Evolutionary conservation across 2,797 vertebrate genomes (phyloP).

Genomic region (Lepidocolaptes lacrymiger): DNA sequence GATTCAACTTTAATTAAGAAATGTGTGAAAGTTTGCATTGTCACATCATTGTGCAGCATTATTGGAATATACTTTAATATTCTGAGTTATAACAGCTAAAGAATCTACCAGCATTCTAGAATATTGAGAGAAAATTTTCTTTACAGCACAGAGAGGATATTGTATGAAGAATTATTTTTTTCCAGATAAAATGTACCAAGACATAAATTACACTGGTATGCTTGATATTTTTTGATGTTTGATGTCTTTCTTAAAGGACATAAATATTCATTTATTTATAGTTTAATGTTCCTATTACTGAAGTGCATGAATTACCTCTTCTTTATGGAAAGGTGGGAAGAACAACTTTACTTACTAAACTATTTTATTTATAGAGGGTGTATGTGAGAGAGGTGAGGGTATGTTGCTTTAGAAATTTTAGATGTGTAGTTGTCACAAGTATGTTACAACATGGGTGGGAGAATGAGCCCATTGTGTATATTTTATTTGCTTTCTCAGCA

Average conservation of each 20-base stretch:
- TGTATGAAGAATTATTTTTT: neutral
- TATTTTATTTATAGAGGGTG: neutral
- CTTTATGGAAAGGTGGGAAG: neutral
- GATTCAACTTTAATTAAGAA: neutral
- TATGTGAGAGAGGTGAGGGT: neutral
- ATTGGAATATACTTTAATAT: neutral
- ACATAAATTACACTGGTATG: neutral
- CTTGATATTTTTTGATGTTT: neutral
- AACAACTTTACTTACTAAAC: neutral
- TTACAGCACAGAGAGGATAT: neutral
- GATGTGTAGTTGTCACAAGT: neutral
- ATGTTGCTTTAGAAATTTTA: neutral
- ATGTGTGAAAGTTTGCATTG: neutral
- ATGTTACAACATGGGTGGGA: neutral
- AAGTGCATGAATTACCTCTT: neutral
- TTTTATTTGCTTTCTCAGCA: neutral
- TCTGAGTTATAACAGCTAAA: neutral
- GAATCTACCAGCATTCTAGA: neutral
- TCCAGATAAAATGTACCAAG: neutral
- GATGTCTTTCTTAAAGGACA: neutral
- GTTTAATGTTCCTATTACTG: neutral
- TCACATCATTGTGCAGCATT: neutral
- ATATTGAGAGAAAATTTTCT: neutral
- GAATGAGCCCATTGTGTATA: neutral
- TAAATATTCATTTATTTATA: neutral